Evolutionary conservation across 2,888 invertebrate genomes (phyloP), one percentile per base, ranked within the genome.

Genomic region (Napeogenes inachia): DNA sequence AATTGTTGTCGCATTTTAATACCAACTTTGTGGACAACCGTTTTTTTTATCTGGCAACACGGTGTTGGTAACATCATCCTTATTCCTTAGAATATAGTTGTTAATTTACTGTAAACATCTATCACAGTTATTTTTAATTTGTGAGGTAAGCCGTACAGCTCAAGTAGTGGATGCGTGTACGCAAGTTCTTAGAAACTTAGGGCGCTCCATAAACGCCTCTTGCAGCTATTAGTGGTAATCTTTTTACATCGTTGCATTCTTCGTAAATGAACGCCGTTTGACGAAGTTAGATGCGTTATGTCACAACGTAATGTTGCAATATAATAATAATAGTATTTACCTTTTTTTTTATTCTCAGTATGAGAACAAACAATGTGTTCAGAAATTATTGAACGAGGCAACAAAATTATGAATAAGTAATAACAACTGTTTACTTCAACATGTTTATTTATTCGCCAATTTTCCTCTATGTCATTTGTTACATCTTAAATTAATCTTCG

Each of bases 131-230:
- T 47, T 46, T 46, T 46, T 47, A 57, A 47, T 13, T 57, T 12
- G 35, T 32, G 32, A 35, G 33, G 46, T 38, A 12, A 46, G 13
- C 13, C 12, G 50, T 50, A 50, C 13, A 57, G 50, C 47, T 50
- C 21, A 53, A 53, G 59, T 53, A 61, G 59, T 61, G 63, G 62
- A 63, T 68, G 68, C 64, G 69, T 62, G 61, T 66, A 68, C 67
- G 63, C 67, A 57, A 63, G 61, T 73, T 71, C 70, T 68, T 66
- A 71, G 71, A 70, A 73, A 64, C 71, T 71, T 70, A 68, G 72
- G 71, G 64, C 60, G 68, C 72, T 71, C 68, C 67, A 68, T 74
- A 75, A 77, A 76, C 67, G 71, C 68, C 68, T 68, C 68, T 65
- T 63, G 69, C 71, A 64, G 66, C 71, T 71, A 70, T 73, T 71